These are phyloP conservation scores for Aurelia aurita DNA, from an alignment of 30 jellyfish, hydroid and myxozoan species.

Conservation along the genomic window DNA sequence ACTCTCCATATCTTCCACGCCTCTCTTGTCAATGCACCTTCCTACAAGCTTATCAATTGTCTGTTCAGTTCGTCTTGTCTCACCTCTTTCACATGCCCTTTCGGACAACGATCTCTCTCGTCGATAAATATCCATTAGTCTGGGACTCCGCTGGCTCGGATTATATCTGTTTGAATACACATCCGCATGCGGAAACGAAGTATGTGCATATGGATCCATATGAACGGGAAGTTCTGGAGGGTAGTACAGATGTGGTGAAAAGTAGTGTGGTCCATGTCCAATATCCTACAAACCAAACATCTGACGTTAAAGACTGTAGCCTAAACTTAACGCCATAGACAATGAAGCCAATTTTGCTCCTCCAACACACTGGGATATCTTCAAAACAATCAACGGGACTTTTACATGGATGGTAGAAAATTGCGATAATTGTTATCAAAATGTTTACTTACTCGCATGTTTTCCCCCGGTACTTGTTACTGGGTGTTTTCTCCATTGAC, in stretches of 20 bases:
- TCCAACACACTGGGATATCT: no score
- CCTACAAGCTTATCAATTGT: constrained; percentile 25
- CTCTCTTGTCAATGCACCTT: constrained; percentile 33
- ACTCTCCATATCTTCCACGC: not conserved
- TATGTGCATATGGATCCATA: constrained; percentile 83
- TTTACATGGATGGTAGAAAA: no score
- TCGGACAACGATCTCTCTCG: constrained; percentile 64
- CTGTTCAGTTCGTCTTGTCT: constrained; percentile 38
- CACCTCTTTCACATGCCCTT: constrained; percentile 41
- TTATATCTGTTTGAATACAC: constrained; percentile 63
- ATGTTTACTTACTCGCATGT: no score
- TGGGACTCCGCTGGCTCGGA: constrained; percentile 89
- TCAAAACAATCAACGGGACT: no score
- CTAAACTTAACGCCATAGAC: no score
- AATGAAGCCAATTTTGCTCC: no score
- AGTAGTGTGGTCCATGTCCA: constrained; percentile 70
- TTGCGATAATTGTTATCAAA: no score
- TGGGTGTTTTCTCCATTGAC: no score
- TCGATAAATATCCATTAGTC: constrained; percentile 85
- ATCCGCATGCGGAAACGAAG: constrained; percentile 68
- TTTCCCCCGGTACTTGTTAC: no score
- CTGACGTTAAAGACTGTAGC: not conserved
- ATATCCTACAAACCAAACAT: constrained; percentile 56
- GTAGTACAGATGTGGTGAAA: constrained; percentile 81
- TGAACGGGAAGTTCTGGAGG: constrained; percentile 91